Percentiles rank a stretch among this genome's conserved stretches.
These are phyloP conservation scores for Heliothis subflexa DNA, from an alignment of 1,140 invertebrate species.

Conservation along the genomic window DNA sequence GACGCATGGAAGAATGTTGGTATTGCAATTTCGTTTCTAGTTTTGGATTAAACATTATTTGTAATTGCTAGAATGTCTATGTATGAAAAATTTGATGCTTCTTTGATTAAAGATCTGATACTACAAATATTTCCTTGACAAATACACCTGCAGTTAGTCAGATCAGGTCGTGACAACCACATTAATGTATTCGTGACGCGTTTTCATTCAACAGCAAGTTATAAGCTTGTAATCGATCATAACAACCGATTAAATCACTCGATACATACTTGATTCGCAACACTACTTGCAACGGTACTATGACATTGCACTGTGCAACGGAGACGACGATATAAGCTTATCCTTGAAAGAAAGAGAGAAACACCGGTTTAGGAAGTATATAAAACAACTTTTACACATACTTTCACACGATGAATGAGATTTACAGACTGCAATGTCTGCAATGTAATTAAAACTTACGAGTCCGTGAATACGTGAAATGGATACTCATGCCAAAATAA, in stretches of 20 bases:
- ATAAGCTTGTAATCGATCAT: conserved; percentile 10
- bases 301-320: conserved; percentile 43
- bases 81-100: not conserved
- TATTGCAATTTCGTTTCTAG: not conserved
- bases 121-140: not conserved
- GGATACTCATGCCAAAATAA: not conserved
- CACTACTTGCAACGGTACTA: conserved; percentile 45
- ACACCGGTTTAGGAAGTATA: conserved; percentile 39
- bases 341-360: conserved; percentile 34
- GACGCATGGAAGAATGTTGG: too few relatives aligned
- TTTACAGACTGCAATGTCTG: conserved; percentile 1
- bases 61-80: not conserved
- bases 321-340: conserved; percentile 4
- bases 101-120: not conserved
- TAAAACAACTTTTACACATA: conserved; percentile 53
- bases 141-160: not conserved
- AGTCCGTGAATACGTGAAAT: not conserved
- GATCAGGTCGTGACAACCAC: not conserved
- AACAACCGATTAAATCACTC: conserved; percentile 28
- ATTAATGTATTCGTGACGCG: not conserved
- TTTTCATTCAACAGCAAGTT: not conserved
- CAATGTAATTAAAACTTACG: conserved; percentile 17
- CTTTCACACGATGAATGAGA: conserved; percentile 50
- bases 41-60: not conserved
- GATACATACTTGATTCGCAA: conserved; percentile 42